Base-by-base conservation (phyloP, 1,140 invertebrate genomes). In the Pseudobourletiella spinata region DNA sequence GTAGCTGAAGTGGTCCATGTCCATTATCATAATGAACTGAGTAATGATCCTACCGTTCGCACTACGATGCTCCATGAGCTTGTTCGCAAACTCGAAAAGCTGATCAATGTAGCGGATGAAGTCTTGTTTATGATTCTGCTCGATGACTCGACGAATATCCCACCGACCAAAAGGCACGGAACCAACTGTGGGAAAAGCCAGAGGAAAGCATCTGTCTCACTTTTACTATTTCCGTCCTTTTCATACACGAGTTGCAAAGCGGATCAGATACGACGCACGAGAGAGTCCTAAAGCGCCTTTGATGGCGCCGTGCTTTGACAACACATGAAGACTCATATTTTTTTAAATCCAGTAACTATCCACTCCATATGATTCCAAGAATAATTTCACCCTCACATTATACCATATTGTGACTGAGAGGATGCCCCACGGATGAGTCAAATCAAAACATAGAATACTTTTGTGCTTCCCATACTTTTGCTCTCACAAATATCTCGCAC, bases 151-250 rank as follows among this genome's bases (percentile, higher is more conserved):
- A 28, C 59, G 30, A 0, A 59, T 26, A 29, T 66, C 51, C 59
- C 60, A 66, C n/a, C 11, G 35, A 24, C 64, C 64, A 55, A 56
- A 66, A 8, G 64, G 64, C 24, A 62, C 6, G 25, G 62, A 56
- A 8, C 28, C 28, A 30, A 57, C 54, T 62, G 28, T 25, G 26
- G n/a, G 1, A 18, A 58, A 59, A 61, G n/a, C n/a, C n/a, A n/a
- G n/a, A n/a, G n/a, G n/a, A n/a, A n/a, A n/a, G n/a, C n/a, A n/a
- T n/a, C n/a, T n/a, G n/a, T n/a, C n/a, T n/a, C n/a, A n/a, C n/a
- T n/a, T n/a, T n/a, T n/a, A n/a, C n/a, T n/a, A n/a, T n/a, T n/a
- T n/a, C n/a, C n/a, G n/a, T n/a, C n/a, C n/a, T n/a, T n/a, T n/a
- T 42, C 2, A 57, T n/a, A 43, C 42, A n/a, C 3, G n/a, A 42